Conservation (phyloP, 1,140 invertebrate genomes). For the Calliphora vicina region DNA sequence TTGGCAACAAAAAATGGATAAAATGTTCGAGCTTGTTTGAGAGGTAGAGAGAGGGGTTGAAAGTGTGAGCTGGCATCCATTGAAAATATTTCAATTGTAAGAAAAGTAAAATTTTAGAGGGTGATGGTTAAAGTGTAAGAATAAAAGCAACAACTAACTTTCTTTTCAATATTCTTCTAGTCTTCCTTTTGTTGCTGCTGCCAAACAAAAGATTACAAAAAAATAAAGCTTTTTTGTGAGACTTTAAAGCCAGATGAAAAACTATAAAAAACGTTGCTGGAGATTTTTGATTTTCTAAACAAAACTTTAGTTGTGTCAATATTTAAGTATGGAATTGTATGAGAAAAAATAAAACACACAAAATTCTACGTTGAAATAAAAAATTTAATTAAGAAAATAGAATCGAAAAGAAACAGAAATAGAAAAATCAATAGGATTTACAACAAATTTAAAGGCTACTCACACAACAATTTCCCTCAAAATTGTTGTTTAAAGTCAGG, state of each 20-base stretch:
- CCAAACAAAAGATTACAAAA: neutral
- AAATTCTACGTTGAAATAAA: neutral
- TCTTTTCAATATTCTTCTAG: neutral
- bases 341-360: neutral
- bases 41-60: neutral
- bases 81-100: neutral
- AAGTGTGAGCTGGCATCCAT: neutral
- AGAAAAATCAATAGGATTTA: neutral
- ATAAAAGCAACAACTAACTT: constrained; percentile 9
- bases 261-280: neutral
- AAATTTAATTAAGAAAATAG: neutral
- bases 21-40: neutral
- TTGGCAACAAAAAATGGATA: neutral
- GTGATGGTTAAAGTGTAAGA: neutral
- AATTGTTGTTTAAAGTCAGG: neutral
- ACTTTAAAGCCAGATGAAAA: neutral
- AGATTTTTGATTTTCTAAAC: neutral
- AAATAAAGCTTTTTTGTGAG: neutral
- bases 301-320: neutral
- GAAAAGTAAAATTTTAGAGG: neutral
- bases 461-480: neutral
- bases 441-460: neutral
- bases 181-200: neutral
- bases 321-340: neutral
- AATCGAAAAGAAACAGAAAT: neutral